Percentiles rank a stretch among this genome's conserved stretches.
These are phyloP conservation scores for Pseudorhombus dupliciocellatus DNA, from an alignment of 2,113 vertebrate species.

Conservation along the genomic window DNA sequence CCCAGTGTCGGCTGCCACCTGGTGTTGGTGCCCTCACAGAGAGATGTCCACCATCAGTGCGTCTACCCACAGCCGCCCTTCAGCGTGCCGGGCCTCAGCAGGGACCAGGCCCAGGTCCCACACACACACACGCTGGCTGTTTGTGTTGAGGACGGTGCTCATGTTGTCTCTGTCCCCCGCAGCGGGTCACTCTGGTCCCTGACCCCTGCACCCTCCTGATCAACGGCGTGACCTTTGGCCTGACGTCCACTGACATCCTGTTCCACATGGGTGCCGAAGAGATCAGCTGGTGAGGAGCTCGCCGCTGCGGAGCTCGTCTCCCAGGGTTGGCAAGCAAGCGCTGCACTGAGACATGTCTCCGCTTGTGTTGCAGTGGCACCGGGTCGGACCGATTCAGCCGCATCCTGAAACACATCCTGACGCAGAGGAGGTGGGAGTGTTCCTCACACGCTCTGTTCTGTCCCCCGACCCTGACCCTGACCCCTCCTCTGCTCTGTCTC, in stretches of 20 bases:
- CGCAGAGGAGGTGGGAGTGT: slow-evolving; percentile 88
- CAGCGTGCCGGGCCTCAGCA: slow-evolving; percentile 70
- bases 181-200: slow-evolving; percentile 88
- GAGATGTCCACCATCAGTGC: slow-evolving; percentile 87
- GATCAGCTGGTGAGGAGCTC: slow-evolving; percentile 86
- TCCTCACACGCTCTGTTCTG: too few species aligned
- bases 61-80: slow-evolving; percentile 93
- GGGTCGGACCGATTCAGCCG: slow-evolving; percentile 88
- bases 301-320: not conserved
- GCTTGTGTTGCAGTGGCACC: slow-evolving; percentile 66
- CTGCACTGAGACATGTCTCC: too few species aligned
- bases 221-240: slow-evolving; percentile 84
- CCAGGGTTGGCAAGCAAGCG: too few species aligned
- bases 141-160: too few species aligned
- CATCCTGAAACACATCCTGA: slow-evolving; percentile 91
- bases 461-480: too few species aligned
- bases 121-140: not conserved
- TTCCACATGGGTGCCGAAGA: slow-evolving; percentile 93
- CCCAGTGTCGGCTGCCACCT: slow-evolving; percentile 80
- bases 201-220: slow-evolving; percentile 92
- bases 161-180: not conserved
- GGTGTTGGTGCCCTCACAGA: slow-evolving; percentile 87
- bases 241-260: slow-evolving; percentile 91
- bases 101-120: slow-evolving; percentile 84
- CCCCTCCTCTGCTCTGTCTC: not conserved